Conservation (phyloP, 1,140 invertebrate genomes). For the Cherax quadricarinatus region DNA sequence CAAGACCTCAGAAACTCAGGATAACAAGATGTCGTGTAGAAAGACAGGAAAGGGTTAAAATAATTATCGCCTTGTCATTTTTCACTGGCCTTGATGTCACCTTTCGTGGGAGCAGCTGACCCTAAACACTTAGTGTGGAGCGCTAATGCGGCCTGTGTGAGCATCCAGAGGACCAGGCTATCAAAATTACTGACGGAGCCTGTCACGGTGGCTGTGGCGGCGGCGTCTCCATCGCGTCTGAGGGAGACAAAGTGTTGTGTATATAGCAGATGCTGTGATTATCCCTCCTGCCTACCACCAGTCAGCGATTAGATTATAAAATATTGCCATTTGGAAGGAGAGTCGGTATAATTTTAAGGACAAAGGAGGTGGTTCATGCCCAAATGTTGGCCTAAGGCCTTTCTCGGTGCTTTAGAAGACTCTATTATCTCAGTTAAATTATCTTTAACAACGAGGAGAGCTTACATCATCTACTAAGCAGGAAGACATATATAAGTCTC, state of each 20-base stretch:
- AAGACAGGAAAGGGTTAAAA: background rate
- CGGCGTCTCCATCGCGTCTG: background rate
- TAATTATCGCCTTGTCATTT: conserved; percentile 5
- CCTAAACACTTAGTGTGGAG: too few species aligned
- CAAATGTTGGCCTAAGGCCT: too few species aligned
- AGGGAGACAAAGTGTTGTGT: conserved; percentile 50
- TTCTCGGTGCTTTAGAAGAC: too few species aligned
- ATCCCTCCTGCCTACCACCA: conserved; percentile 30
- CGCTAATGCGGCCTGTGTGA: too few species aligned
- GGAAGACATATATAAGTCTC: too few species aligned
- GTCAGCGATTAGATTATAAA: conserved; percentile 39
- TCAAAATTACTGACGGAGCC: background rate
- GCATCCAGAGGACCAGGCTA: background rate
- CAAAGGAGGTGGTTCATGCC: background rate
- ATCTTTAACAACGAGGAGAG: too few species aligned
- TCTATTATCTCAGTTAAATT: too few species aligned
- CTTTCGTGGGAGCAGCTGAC: background rate
- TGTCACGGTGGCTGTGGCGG: background rate
- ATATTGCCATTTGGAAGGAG: conserved; percentile 29
- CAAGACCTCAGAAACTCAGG: too few species aligned
- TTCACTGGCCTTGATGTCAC: background rate
- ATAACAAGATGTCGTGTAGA: too few species aligned
- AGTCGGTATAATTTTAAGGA: background rate
- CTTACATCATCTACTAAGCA: too few species aligned
- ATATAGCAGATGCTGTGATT: conserved; percentile 56